Base-by-base conservation (phyloP, 2,113 vertebrate genomes). In the Syrmaticus mikado region DNA sequence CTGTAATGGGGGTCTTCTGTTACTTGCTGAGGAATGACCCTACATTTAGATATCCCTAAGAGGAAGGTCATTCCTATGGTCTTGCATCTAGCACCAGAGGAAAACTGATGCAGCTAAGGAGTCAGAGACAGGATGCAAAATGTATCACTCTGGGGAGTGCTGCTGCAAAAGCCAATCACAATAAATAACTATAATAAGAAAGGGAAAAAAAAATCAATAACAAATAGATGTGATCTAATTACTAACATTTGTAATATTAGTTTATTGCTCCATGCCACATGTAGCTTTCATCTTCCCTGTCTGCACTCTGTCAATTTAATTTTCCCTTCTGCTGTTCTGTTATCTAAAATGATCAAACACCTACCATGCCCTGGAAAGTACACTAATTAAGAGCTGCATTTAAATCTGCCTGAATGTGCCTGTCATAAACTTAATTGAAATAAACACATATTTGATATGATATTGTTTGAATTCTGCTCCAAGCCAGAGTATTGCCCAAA, bases 311-410 rank as follows among this genome's bases (percentile, higher is more conserved):
- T 90, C 94, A 95, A 41, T 96, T 94, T 90, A 92, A 89, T 92
- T 95, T 94, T 79, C 72, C n/a, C 82, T 80, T 95, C 82, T 82
- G 40, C 57, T 76, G 34, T 95, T 97, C 77, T 57, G 91, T 57
- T 96, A 93, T 90, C 84, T 83, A 80, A 92, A 94, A 87, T 75
- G 78, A 86, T 92, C 91, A 93, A 78, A 94, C 64, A 67, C 43
- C 46, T 82, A 84, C 28, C 11, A 25, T 46, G 81, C 65, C 32
- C 73, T 97, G 80, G 62, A 90, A 97, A 92, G 64, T 73, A 94
- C 8, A 60, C 25, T 76, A 92, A 82, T 94, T 97, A 96, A 79
- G n/a, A 96, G 86, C 75, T 76, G 60, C 36, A 87, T 93, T 88
- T 95, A 97, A 96, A 92, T 95, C 87, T 87, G 6, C 48, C 38